Evolutionary conservation across 2,888 invertebrate species (phyloP).

Genomic region (Myopa tessellatipennis): DNA sequence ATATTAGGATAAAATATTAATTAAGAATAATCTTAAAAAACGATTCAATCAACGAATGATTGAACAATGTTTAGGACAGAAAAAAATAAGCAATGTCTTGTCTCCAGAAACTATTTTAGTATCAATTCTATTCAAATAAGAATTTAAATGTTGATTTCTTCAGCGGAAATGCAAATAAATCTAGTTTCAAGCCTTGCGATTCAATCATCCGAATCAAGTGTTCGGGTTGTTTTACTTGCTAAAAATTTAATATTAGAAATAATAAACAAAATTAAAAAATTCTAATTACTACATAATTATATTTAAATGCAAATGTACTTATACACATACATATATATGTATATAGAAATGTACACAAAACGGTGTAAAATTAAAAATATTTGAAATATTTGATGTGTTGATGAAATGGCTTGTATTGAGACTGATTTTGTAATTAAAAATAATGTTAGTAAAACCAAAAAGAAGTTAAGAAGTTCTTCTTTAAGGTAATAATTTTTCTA

Average conservation of each 20-base stretch:
- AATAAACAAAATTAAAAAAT: not conserved
- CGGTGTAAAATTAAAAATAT: not conserved
- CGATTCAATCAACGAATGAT: too few species aligned
- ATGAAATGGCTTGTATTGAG: slow-evolving; percentile 61
- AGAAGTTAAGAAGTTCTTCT: slow-evolving; percentile 16
- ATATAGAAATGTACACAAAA: not conserved
- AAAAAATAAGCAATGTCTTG: too few species aligned
- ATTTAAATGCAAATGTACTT: not conserved
- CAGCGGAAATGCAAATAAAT: too few species aligned
- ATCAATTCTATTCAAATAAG: too few species aligned
- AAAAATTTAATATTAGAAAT: not conserved
- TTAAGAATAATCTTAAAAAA: too few species aligned
- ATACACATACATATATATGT: not conserved
- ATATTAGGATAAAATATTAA: too few species aligned
- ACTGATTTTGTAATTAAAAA: slow-evolving; percentile 60
- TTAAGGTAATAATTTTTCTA: not conserved
- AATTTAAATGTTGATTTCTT: too few species aligned
- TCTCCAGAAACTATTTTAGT: too few species aligned
- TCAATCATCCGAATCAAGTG: too few species aligned
- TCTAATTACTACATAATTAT: not conserved
- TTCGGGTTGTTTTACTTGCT: not conserved
- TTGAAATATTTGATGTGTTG: slow-evolving; percentile 43
- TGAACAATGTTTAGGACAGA: too few species aligned
- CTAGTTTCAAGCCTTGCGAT: too few species aligned
- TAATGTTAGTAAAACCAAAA: slow-evolving; percentile 38